Base-by-base conservation (phyloP, 2,888 invertebrate genomes). In the Pheosia gnoma region DNA sequence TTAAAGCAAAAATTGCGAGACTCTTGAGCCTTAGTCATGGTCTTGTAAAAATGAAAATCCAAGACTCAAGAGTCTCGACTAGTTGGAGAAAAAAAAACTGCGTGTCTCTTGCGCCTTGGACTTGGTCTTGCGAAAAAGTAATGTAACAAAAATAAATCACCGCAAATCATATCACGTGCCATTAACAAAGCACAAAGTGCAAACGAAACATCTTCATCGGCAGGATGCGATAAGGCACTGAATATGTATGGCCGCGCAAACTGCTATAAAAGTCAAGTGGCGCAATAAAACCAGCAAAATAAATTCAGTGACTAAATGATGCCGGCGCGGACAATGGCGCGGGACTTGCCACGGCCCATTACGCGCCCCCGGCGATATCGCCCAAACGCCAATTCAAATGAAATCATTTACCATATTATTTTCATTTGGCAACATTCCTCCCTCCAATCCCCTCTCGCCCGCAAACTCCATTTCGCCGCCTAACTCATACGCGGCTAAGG, bases 361-460 rank as follows among this genome's bases (percentile, higher is more conserved):
- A 91, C 85, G 76, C 79, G 74, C 83, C 82, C 78, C 81, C 75
- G 75, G 76, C 88, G 84, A 88, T 87, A 83, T 86, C 83, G 75
- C 71, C 65, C 70, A 83, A 84, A 84, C 82, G 85, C 86, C 88
- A 85, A 87, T 90, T 88, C 89, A 90, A 91, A 93, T 91, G 89
- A 89, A 91, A 90, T 90, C 89, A 89, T 91, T 91, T 90, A 91
- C 87, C 89, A 91, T 93, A 92, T 90, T 90, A 90, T 89, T 87
- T 87, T 88, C 86, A 88, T 90, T 90, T 86, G 82, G 75, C 65
- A 80, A 78, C 67, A 68, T 70, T 74, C 74, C 79, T 79, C 80
- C 81, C 80, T 75, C 71, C 66, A 59, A 66, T 47, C 41, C 58
- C 66, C 61, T 62, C 65, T 45, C 77, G 74, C 79, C 85, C 86